Evolutionary conservation across 2,797 vertebrate species (phyloP), one percentile per base, ranked within the genome.

Genomic region (Rachycentron canadum): DNA sequence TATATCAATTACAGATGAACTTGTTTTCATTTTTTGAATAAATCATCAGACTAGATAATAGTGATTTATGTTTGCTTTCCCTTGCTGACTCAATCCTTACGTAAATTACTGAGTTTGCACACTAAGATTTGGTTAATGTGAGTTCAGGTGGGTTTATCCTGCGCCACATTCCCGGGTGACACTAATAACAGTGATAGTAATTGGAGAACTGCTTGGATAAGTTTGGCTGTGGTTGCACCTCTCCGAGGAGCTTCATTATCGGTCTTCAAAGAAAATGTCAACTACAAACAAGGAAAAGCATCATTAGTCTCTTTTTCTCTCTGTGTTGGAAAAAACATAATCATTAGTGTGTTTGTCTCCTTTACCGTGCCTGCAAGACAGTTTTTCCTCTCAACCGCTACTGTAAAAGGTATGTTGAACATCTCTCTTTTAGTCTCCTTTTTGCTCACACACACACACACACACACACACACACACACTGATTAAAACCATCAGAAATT

Each of bases 401-500:
- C 71, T 53, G 57, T 82, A 65, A 78, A 81, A 87, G 81, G 78
- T 83, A 61, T 59, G 68, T 62, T 76, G 58, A 82, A 83, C 71
- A 67, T 85, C 53, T 73, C 66, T 74, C 28, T 23, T 32, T 0
- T 32, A 74, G 28, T 77, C 17, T 63, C 28, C 63, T 72, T 72
- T 64, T 55, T 16, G 19, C 67, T 69, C 76, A 53, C 60, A 72
- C 50, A 59, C 58, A 36, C 14, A 60, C 52, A 66, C 67, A 84
- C 41, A 79, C 32, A 72, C 67, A 78, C 41, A 71, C 59, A 55
- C 81, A 55, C 41, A 34, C 53, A 56, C 55, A 78, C 79, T 90
- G 91, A 94, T 93, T 90, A 91, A 91, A 92, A 90, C 79, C 86
- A 85, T 78, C 76, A 66, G 83, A 85, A 89, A 87, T 84, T 83